A percentile compares a stretch with the other conserved stretches of the same genome.
These are phyloP conservation scores for Apis dorsata DNA, from an alignment of 1,140 invertebrate species.

Conservation along the genomic window DNA sequence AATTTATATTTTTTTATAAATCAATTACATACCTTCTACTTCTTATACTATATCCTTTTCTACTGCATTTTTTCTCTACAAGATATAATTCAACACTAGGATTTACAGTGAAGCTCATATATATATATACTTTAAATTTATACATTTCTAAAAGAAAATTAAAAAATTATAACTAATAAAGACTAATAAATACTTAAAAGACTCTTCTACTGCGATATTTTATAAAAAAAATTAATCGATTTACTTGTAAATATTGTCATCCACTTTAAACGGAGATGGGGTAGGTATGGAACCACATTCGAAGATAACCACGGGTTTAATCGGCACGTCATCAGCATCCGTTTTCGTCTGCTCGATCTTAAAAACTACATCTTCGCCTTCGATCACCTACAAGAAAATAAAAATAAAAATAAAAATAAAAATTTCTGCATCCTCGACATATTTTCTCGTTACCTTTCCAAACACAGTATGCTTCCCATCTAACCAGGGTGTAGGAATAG, in stretches of 20 bases:
- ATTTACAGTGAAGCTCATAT: no score
- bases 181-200: neutral
- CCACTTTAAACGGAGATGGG: slow-evolving; percentile 82
- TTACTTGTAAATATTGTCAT: slow-evolving; percentile 87
- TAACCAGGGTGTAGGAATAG: slow-evolving; percentile 93
- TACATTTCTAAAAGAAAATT: neutral
- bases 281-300: slow-evolving; percentile 84
- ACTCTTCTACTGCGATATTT: neutral
- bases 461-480: slow-evolving; percentile 96
- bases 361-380: slow-evolving; percentile 91
- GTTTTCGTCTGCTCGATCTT: slow-evolving; percentile 91
- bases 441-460: slow-evolving; percentile 87
- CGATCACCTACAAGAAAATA: slow-evolving; percentile 82
- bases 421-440: no score
- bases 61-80: no score
- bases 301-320: slow-evolving; percentile 84
- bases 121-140: neutral
- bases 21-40: no score
- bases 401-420: neutral
- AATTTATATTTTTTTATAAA: no score
- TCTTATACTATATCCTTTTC: no score
- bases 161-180: neutral
- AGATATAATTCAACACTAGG: no score
- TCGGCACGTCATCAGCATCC: slow-evolving; percentile 86
- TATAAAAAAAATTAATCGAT: slow-evolving; percentile 43